phyloP scores from a whole-genome alignment of 2,888 invertebrate species.

The Cosmopolites sordidus region DNA sequence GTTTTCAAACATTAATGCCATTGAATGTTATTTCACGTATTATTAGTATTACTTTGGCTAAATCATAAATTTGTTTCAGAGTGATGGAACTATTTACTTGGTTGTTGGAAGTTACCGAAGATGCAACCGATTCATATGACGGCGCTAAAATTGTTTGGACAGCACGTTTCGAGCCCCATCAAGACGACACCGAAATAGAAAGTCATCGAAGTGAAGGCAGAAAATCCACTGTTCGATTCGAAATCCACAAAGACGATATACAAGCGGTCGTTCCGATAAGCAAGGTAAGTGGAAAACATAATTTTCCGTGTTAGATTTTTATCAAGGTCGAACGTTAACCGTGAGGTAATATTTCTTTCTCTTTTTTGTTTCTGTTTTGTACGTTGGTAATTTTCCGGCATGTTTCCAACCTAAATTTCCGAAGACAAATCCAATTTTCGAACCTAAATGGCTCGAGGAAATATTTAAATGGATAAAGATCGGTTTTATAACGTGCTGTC shows the following conservation, averaged over 20 bases:
- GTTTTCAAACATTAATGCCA: no score
- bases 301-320: no score
- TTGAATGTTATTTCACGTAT: no score
- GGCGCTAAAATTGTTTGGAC: slow-evolving; percentile 86
- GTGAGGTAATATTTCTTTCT: no score
- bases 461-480: not conserved
- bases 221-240: slow-evolving; percentile 76
- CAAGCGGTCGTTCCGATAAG: slow-evolving; percentile 91
- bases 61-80: slow-evolving; percentile 37
- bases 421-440: slow-evolving; percentile 5
- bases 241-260: slow-evolving; percentile 90
- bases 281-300: slow-evolving; percentile 59
- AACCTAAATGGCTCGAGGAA: slow-evolving; percentile 1
- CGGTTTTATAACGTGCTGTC: no score
- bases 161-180: slow-evolving; percentile 66
- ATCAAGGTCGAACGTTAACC: no score
- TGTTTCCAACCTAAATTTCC: slow-evolving; percentile 2
- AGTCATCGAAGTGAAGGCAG: slow-evolving; percentile 47
- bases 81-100: slow-evolving; percentile 86
- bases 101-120: slow-evolving; percentile 84
- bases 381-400: not conserved
- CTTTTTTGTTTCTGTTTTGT: not conserved
- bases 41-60: no score
- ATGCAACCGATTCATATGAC: slow-evolving; percentile 70
- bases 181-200: slow-evolving; percentile 46